Conservation (phyloP, 2,113 vertebrate species). For the Brachionichthys hirsutus region DNA sequence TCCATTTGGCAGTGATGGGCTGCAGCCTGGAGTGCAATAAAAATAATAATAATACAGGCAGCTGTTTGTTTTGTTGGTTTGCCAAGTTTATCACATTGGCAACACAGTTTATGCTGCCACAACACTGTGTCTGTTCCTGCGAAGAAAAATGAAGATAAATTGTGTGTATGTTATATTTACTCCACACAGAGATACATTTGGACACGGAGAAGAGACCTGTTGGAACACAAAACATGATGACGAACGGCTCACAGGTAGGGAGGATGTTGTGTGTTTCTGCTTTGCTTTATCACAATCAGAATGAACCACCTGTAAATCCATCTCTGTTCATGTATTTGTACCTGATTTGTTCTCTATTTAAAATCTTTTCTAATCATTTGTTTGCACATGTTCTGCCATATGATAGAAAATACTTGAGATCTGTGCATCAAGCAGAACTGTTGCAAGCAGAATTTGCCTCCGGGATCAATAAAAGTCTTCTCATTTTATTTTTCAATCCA, state of each 20-base stretch:
- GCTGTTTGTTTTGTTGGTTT: slow-evolving; percentile 34
- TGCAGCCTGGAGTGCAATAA: slow-evolving; percentile 10
- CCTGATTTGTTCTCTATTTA: slow-evolving; percentile 1
- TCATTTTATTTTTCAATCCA: too few relatives aligned
- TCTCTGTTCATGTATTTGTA: background rate
- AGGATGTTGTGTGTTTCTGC: background rate
- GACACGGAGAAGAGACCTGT: slow-evolving; percentile 5
- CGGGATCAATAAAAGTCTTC: too few relatives aligned
- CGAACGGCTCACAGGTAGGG: slow-evolving; percentile 28
- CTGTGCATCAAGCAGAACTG: too few relatives aligned
- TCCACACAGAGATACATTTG: slow-evolving; percentile 23
- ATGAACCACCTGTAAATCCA: background rate
- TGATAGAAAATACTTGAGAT: too few relatives aligned
- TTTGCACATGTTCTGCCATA: too few relatives aligned
- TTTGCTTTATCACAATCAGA: background rate
- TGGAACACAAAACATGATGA: slow-evolving; percentile 3
- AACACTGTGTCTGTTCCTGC: slow-evolving; percentile 23
- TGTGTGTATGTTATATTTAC: slow-evolving; percentile 14
- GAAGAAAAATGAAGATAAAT: slow-evolving; percentile 8
- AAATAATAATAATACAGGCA: slow-evolving; percentile 37
- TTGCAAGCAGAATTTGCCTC: too few relatives aligned
- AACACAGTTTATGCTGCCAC: slow-evolving; percentile 25
- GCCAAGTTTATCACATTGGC: slow-evolving; percentile 41
- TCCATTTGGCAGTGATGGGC: slow-evolving; percentile 22
- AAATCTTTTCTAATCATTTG: background rate